Percentiles rank a stretch among this genome's conserved stretches.
These are phyloP conservation scores for Neodiprion virginianus DNA, from an alignment of 1,140 invertebrate species.

Conservation along the genomic window DNA sequence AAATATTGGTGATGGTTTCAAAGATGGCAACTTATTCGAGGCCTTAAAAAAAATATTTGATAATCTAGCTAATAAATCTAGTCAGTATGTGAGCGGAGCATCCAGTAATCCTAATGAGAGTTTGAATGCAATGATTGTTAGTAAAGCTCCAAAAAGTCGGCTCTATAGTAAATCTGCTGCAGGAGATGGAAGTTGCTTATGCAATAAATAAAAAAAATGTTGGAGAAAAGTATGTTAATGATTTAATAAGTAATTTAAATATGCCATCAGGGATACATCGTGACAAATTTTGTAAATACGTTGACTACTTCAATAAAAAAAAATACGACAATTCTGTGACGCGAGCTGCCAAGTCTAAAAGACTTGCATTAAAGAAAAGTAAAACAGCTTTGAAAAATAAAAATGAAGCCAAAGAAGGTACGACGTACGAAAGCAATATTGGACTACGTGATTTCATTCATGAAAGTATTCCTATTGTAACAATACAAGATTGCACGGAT, in stretches of 20 bases:
- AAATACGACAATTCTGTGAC: constrained; percentile 16
- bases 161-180: background rate
- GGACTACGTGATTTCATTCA: constrained; percentile 18
- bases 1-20: constrained; percentile 16
- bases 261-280: no score
- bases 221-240: background rate
- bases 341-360: constrained; percentile 12
- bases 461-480: constrained; percentile 17
- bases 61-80: constrained; percentile 12
- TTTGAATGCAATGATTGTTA: constrained; percentile 1
- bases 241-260: background rate
- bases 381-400: constrained; percentile 21
- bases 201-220: background rate
- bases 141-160: background rate
- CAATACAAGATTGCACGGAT: constrained; percentile 17
- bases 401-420: constrained; percentile 24
- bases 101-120: constrained; percentile 22
- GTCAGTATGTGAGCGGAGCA: constrained; percentile 17
- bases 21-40: constrained; percentile 14
- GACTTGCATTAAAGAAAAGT: background rate
- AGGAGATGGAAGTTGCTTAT: background rate
- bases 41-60: constrained; percentile 16
- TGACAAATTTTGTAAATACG: no score
- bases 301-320: background rate
- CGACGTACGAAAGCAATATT: constrained; percentile 30